Conservation (phyloP, 1,140 invertebrate species). For the roundworm (Caenorhabditis elegans) region WBcel235 BX284603.4:4351001-4351500, state of each 20-base stretch:
- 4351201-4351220: too few species aligned
- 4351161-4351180: neutral
- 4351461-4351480: neutral
- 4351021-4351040: neutral
- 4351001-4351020: neutral
- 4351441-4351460: neutral
- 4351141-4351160: neutral
- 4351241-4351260: neutral
- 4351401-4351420: neutral
- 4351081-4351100: neutral
- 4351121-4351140: neutral
- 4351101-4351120: neutral
- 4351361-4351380: neutral
- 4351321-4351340: too few species aligned
- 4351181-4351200: too few species aligned
- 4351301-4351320: neutral
- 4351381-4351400: neutral
- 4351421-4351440: neutral
- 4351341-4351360: neutral
- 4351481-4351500: neutral
- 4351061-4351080: neutral
- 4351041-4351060: constrained; percentile 8
- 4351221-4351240: neutral
- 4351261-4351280: neutral
- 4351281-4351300: neutral